Conservation (phyloP, 2,797 vertebrate species). For the Pangasius krempfi region DNA sequence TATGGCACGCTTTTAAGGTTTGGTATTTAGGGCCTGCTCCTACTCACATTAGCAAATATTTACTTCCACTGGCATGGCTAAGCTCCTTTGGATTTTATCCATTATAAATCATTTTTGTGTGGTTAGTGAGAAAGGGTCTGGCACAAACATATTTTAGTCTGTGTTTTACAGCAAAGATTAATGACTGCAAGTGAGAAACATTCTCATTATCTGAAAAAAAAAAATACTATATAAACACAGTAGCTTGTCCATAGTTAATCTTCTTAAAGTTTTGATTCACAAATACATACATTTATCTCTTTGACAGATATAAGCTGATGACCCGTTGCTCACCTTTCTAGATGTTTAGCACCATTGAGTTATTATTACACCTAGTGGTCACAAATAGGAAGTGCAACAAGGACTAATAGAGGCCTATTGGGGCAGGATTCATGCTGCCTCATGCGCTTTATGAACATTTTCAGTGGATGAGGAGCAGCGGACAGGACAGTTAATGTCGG, state of each 20-base stretch:
- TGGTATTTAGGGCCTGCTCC: neutral
- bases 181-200: neutral
- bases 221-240: too few species aligned
- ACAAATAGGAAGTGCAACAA: neutral
- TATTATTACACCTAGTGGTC: conserved; percentile 2
- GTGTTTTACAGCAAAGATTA: neutral
- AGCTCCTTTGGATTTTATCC: neutral
- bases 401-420: neutral
- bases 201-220: neutral
- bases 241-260: neutral
- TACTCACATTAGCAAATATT: neutral
- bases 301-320: neutral
- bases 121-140: neutral
- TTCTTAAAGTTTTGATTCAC: neutral
- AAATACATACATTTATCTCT: neutral
- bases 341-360: neutral
- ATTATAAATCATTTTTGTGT: neutral
- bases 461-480: neutral
- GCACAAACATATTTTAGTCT: neutral
- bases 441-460: neutral
- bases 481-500: neutral
- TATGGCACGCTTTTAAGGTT: neutral
- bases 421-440: neutral
- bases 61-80: neutral
- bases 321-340: neutral